These are phyloP conservation scores for Teleogryllus occipitalis DNA, from an alignment of 1,140 invertebrate species.

Conservation along the genomic window DNA sequence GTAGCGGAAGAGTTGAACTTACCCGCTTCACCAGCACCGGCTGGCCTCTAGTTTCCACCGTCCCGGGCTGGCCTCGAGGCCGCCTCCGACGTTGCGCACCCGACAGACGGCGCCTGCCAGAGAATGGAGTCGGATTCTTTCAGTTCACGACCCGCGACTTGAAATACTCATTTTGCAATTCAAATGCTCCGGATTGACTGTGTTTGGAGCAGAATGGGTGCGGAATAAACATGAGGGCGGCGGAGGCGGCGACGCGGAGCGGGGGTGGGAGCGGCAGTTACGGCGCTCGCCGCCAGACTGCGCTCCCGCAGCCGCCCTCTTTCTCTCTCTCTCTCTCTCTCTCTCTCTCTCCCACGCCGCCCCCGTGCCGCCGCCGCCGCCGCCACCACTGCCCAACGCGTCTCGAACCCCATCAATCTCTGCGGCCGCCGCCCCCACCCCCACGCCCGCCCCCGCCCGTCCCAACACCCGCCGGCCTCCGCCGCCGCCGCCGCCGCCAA, in stretches of 20 bases:
- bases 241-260: not conserved
- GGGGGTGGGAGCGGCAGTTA: not conserved
- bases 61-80: too few species aligned
- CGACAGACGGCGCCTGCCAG: not conserved
- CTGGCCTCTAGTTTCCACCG: too few species aligned
- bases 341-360: not conserved
- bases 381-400: not conserved
- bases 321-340: not conserved
- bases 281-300: not conserved
- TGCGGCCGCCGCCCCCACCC: too few species aligned
- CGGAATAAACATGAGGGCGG: not conserved
- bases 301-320: not conserved
- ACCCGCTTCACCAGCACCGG: too few species aligned
- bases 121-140: slow-evolving; percentile 4
- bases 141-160: slow-evolving; percentile 2
- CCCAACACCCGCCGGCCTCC: not conserved
- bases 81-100: not conserved
- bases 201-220: not conserved
- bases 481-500: not conserved
- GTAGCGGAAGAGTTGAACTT: too few species aligned
- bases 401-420: not conserved
- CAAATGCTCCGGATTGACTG: slow-evolving; percentile 3
- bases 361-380: too few species aligned
- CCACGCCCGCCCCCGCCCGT: not conserved
- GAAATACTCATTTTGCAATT: slow-evolving; percentile 5